These are phyloP conservation scores for Gopherus evgoodei DNA, from an alignment of 2,113 vertebrate genomes.

Conservation along the genomic window DNA sequence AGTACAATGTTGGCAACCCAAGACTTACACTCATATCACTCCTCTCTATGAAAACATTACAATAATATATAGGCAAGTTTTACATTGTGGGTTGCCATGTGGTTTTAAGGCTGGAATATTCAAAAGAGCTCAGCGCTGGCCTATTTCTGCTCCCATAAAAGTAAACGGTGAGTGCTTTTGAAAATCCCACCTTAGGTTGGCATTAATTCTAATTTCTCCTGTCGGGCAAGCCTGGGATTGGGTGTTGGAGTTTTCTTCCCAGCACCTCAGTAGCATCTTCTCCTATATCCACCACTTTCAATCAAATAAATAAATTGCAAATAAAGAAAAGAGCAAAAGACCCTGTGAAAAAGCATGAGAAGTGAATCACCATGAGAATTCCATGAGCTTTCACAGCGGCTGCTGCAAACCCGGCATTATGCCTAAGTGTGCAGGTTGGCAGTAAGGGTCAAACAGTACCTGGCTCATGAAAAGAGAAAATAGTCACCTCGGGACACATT, in stretches of 20 bases:
- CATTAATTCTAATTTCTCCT: not conserved
- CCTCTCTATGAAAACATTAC: not conserved
- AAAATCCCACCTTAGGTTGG: not conserved
- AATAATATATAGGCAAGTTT: not conserved
- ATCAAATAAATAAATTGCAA: not conserved
- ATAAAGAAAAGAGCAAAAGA: slow-evolving; percentile 2
- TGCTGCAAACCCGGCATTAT: not conserved
- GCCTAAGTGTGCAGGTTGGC: not conserved
- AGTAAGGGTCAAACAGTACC: fast-evolving
- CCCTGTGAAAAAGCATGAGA: not conserved
- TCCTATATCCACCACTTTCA: not conserved
- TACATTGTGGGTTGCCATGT: too few relatives aligned
- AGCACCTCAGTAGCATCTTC: not conserved
- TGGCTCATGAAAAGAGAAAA: not conserved
- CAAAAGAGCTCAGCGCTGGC: not conserved
- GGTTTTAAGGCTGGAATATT: too few relatives aligned
- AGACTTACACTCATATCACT: too few relatives aligned
- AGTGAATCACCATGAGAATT: not conserved
- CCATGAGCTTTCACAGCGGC: not conserved
- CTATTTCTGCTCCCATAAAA: not conserved
- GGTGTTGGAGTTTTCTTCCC: not conserved
- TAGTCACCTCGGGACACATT: not conserved
- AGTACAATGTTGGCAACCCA: too few relatives aligned
- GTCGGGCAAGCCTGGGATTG: not conserved
- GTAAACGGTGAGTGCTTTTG: not conserved